Base-by-base conservation (phyloP, 2,797 vertebrate species). In the Decapterus maruadsi region DNA sequence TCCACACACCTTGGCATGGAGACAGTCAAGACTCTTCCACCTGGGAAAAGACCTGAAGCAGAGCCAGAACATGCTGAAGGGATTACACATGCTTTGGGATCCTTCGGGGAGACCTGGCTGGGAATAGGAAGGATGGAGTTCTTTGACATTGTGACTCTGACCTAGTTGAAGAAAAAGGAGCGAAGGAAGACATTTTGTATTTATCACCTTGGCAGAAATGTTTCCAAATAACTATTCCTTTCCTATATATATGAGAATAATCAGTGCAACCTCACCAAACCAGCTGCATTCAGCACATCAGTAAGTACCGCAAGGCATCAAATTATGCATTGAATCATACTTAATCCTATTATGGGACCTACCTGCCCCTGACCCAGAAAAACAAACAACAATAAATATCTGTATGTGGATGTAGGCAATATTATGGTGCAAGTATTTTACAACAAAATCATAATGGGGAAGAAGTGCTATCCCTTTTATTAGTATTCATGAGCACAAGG, bases 71-170 rank as follows among this genome's bases (percentile, higher is more conserved):
- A 66, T 43, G 56, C 51, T 55, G 3, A 2, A 61, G 8, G 58
- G 29, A 56, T 54, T 75, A 46, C 31, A 61, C 43, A 45, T 78
- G 17, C 61, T 67, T 68, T 42, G 8, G 51, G 42, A 45, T 76
- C 16, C 58, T 64, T 8, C 22, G 26, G 36, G 64, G 73, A 29
- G 19, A 22, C 48, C 66, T 43, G 29, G 16, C 40, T 26, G 6
- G 42, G 1, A 38, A 60, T 22, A 42, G 31, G 12, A 67, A 26
- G 53, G 50, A 31, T 42, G 19, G 20, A 12, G 31, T 51, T 12
- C 68, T 11, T 53, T 46, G 53, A 26, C 68, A 38, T 31, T 48
- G 31, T 55, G 22, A 70, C 29, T 34, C 31, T 72, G 64, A 66
- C 43, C 55, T 53, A 66, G 46, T 71, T 67, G 6, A 61, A 34